A percentile compares a stretch with the other conserved stretches of the same genome.
Conservation (phyloP, 2,113 vertebrate genomes). For the Circaetus cinerascens region DNA sequence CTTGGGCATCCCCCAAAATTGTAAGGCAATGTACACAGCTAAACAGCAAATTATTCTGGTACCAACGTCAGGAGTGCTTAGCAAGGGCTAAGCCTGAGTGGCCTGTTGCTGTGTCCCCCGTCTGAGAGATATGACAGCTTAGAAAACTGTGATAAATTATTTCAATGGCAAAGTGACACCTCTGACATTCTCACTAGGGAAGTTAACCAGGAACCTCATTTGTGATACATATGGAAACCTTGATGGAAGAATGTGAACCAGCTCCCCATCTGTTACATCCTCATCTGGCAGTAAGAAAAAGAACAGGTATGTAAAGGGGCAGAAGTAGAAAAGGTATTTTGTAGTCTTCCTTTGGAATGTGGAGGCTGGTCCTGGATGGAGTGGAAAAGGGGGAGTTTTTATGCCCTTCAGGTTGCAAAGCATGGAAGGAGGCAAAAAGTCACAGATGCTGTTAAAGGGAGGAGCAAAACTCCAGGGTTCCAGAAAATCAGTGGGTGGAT, state of each 20-base stretch:
- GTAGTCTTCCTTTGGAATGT: background rate
- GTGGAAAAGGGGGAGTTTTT: background rate
- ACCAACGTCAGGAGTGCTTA: background rate
- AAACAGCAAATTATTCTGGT: background rate
- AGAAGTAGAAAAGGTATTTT: background rate
- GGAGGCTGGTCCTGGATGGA: background rate
- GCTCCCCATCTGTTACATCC: background rate
- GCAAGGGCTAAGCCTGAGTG: background rate
- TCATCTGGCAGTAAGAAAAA: background rate
- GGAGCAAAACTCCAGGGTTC: background rate
- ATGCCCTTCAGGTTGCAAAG: background rate
- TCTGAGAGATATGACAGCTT: background rate
- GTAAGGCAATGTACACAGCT: background rate
- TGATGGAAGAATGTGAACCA: background rate
- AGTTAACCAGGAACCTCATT: background rate
- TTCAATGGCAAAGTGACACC: background rate
- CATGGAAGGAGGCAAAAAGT: background rate
- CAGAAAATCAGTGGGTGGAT: background rate
- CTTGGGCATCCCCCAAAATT: background rate
- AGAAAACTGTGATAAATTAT: background rate
- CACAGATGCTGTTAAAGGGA: background rate
- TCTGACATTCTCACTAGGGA: background rate
- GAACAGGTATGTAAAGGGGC: background rate
- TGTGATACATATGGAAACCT: background rate
- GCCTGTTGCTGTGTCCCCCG: background rate